Conservation (phyloP, 2,888 invertebrate genomes). For the Drosophila birchii region DNA sequence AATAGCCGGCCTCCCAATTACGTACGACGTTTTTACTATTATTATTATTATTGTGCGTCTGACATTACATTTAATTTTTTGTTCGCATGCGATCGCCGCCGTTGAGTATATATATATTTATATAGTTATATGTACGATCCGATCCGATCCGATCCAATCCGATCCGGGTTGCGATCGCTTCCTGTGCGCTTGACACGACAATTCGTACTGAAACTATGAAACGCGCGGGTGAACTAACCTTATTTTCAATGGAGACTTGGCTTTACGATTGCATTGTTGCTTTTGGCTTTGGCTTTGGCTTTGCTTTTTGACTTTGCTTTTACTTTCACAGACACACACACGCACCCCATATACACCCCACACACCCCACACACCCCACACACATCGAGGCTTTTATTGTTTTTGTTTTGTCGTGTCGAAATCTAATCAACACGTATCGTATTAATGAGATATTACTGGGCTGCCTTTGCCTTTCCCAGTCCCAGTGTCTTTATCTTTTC, state of each 20-base stretch:
- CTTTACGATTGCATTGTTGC: constrained; percentile 43
- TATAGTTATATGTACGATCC: constrained; percentile 19
- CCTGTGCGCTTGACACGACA: constrained; percentile 69
- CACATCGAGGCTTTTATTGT: background rate
- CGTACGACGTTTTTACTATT: constrained; percentile 19
- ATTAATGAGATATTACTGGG: constrained; percentile 59
- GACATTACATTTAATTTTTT: constrained; percentile 36
- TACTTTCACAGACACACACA: constrained; percentile 33
- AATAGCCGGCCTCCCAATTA: background rate
- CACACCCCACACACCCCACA: constrained; percentile 5
- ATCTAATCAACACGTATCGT: constrained; percentile 72
- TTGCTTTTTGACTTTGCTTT: constrained; percentile 38
- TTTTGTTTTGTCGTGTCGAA: constrained; percentile 56
- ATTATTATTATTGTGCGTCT: constrained; percentile 11
- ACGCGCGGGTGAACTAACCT: constrained; percentile 60
- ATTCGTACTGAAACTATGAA: constrained; percentile 64
- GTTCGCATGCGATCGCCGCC: constrained; percentile 38
- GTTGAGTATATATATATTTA: constrained; percentile 8
- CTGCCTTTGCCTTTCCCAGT: constrained; percentile 20
- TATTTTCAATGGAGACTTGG: constrained; percentile 58
- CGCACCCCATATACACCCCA: constrained; percentile 3
- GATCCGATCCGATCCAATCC: constrained; percentile 30
- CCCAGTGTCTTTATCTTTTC: constrained; percentile 58
- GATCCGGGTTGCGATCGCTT: constrained; percentile 54
- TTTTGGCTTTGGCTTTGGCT: constrained; percentile 31